Conservation (phyloP, 2,888 invertebrate genomes). For the Trichogramma evanescens region DNA sequence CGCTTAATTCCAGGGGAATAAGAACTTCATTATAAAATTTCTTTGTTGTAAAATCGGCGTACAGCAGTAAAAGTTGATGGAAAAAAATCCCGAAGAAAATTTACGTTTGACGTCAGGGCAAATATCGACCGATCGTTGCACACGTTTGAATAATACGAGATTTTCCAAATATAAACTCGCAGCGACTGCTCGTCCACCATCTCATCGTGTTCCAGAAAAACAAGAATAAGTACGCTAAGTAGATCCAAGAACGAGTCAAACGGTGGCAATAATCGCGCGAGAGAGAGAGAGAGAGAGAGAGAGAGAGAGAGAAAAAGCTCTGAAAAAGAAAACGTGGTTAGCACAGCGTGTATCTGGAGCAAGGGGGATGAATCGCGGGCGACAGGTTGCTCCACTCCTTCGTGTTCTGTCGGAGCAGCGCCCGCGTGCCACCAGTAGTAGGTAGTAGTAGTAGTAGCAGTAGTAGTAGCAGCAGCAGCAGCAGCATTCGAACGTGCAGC, state of each 20-base stretch:
- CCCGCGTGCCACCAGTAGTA: background rate
- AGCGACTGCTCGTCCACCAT: background rate
- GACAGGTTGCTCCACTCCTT: slow-evolving; percentile 19
- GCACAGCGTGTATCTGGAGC: slow-evolving; percentile 16
- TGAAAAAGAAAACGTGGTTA: background rate
- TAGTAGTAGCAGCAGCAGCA: background rate
- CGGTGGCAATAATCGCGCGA: background rate
- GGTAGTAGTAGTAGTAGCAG: background rate
- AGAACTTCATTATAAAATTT: no score
- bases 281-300: slow-evolving; percentile 2
- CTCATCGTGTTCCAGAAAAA: background rate
- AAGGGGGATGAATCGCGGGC: background rate
- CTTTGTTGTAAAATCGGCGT: no score
- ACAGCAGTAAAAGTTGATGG: no score
- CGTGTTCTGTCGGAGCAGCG: background rate
- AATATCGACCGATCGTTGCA: background rate
- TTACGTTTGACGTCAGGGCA: background rate
- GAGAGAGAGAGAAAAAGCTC: background rate
- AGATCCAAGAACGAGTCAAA: background rate
- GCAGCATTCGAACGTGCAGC: slow-evolving; percentile 1
- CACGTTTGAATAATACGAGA: background rate
- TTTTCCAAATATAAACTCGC: background rate
- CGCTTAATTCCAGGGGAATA: no score
- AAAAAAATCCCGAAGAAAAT: background rate
- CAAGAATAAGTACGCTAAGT: no score